Base-by-base conservation (phyloP, 2,113 vertebrate species). In the Mustelus asterias region DNA sequence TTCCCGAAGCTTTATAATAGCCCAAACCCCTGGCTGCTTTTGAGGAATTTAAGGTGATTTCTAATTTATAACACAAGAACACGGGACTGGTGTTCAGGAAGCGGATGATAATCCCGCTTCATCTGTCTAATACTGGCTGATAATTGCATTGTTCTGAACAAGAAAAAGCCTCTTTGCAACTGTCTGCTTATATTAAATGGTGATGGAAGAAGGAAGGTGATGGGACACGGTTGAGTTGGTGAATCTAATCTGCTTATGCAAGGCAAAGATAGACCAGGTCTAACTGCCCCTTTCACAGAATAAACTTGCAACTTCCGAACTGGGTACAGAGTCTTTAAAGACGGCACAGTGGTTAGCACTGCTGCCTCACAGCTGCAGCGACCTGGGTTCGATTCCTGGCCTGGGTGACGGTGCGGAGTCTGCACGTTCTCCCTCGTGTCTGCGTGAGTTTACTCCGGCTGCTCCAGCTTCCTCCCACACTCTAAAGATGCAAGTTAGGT, bases 21-120 rank as follows among this genome's bases (percentile, higher is more conserved):
- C 96, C 96, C 69, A 78, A 65, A 70, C 41, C 94, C 70, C 85
- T 26, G 95, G 95, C 89, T 90, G 95, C 67, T 96, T 44, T 80
- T 96, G 96, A 96, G 96, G 96, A 96, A 96, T 96, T 54, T 96
- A 96, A 97, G 97, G 96, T 97, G 97, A 96, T 96, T 96, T 95
- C 89, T 96, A 96, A 96, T 96, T 92, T 48, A n/a, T 76, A 96
- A 67, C 96, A 96, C 97, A 97, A 93, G n/a, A 93, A 96, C 96
- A 80, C 96, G 96, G 95, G 96, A 93, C 96, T 69, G 96, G 96
- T 96, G 96, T 96, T 96, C 96, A 60, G 78, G 70, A 72, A 89
- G 58, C 86, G 83, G 54, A 93, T 20, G 60, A 70, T 67, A 96
- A 76, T 93, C 96, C 90, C 41, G 13, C 96, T 96, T 88, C 95